Evolutionary conservation across 2,888 invertebrate species (phyloP).

Genomic region (Capitulum mitella): DNA sequence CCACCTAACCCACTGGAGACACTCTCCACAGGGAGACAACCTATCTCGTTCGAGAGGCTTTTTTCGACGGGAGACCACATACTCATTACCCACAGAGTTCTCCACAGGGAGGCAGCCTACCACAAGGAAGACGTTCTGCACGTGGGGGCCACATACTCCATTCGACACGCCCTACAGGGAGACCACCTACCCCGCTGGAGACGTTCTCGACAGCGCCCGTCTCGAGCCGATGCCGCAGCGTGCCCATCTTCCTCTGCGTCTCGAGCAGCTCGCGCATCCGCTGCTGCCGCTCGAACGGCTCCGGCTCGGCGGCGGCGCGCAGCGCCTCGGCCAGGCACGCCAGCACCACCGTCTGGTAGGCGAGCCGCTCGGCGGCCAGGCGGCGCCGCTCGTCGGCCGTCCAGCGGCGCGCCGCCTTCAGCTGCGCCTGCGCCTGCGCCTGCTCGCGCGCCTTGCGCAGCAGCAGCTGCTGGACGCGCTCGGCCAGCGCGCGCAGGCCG

Average conservation of each 20-base stretch:
- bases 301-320: conserved; percentile 44
- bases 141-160: no score
- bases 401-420: conserved; percentile 55
- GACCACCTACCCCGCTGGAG: conserved; percentile 53
- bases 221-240: conserved; percentile 43
- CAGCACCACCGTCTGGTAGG: conserved; percentile 65
- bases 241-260: conserved; percentile 34
- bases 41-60: no score
- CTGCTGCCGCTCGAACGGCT: conserved; percentile 31
- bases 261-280: conserved; percentile 35
- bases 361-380: conserved; percentile 68
- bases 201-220: conserved; percentile 54
- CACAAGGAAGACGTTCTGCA: no score
- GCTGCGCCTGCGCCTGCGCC: conserved; percentile 14
- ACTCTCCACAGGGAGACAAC: no score
- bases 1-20: no score
- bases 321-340: conserved; percentile 40
- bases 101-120: no score
- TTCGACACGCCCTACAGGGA: no score
- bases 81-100: no score
- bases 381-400: conserved; percentile 60
- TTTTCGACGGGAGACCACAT: no score
- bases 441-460: conserved; percentile 6
- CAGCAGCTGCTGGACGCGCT: background rate
- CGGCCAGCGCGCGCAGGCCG: background rate